Evolutionary conservation across 2,888 invertebrate species (phyloP).

Genomic region (Ennomos erosarius): DNA sequence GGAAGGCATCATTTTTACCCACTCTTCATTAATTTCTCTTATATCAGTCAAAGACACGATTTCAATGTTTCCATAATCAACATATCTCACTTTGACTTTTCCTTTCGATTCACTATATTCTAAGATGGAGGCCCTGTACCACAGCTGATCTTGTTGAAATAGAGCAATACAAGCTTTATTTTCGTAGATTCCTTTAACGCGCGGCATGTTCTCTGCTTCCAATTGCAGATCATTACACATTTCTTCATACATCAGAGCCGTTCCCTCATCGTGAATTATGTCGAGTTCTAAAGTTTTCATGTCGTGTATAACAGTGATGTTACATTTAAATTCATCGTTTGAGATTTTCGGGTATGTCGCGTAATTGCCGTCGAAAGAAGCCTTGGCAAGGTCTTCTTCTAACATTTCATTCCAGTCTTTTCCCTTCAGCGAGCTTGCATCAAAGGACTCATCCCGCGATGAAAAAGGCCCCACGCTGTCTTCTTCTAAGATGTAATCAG

Average conservation of each 20-base stretch:
- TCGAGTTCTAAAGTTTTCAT: slow-evolving; percentile 61
- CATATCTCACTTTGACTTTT: slow-evolving; percentile 87
- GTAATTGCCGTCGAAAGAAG: slow-evolving; percentile 46
- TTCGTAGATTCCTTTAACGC: slow-evolving; percentile 70
- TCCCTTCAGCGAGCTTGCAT: slow-evolving; percentile 49
- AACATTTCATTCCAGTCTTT: slow-evolving; percentile 67
- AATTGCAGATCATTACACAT: slow-evolving; percentile 81
- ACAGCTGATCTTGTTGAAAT: slow-evolving; percentile 86
- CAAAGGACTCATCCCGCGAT: slow-evolving; percentile 51
- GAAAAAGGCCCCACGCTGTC: slow-evolving; percentile 41
- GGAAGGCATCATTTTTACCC: slow-evolving; percentile 80
- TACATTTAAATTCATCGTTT: slow-evolving; percentile 61
- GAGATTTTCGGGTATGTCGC: slow-evolving; percentile 52
- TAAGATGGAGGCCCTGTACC: slow-evolving; percentile 90
- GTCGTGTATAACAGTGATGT: slow-evolving; percentile 64
- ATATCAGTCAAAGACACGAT: slow-evolving; percentile 72
- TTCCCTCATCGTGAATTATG: slow-evolving; percentile 69
- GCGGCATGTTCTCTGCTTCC: slow-evolving; percentile 67
- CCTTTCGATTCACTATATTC: slow-evolving; percentile 71
- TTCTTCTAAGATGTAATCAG: slow-evolving; percentile 66
- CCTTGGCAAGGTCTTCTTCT: slow-evolving; percentile 56
- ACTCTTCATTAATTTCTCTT: slow-evolving; percentile 78
- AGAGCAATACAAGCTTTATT: slow-evolving; percentile 87
- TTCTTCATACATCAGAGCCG: slow-evolving; percentile 68
- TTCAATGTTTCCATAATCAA: slow-evolving; percentile 91